Percentiles rank a stretch among this genome's conserved stretches.
Evolutionary conservation across 2,888 invertebrate species (phyloP).

Genomic region (Brachypterus glaber): DNA sequence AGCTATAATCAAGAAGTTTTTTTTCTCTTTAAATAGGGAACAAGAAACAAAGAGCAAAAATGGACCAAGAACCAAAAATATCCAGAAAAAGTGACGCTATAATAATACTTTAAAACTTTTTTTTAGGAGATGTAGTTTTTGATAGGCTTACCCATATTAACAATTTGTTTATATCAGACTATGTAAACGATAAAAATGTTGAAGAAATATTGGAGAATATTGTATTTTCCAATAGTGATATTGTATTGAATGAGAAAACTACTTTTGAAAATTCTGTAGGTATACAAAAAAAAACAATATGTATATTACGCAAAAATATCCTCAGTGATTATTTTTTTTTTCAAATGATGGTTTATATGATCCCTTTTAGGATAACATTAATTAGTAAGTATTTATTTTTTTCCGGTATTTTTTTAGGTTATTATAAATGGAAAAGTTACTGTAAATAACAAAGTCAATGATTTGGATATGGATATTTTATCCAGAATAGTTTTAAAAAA

Average conservation of each 20-base stretch:
- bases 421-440: slow-evolving; percentile 29
- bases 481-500: slow-evolving; percentile 38
- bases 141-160: slow-evolving; percentile 28
- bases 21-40: too few relatives aligned
- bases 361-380: too few relatives aligned
- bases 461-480: slow-evolving; percentile 34
- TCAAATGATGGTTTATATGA: too few relatives aligned
- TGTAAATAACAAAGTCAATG: slow-evolving; percentile 29
- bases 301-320: too few relatives aligned
- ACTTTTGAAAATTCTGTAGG: slow-evolving; percentile 29
- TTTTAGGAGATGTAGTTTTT: slow-evolving; percentile 34
- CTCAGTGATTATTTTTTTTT: too few relatives aligned
- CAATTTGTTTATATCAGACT: slow-evolving; percentile 27
- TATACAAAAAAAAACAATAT: too few relatives aligned
- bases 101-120: not conserved
- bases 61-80: too few relatives aligned
- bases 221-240: slow-evolving; percentile 25
- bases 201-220: slow-evolving; percentile 28
- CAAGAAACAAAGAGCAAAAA: too few relatives aligned
- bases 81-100: too few relatives aligned
- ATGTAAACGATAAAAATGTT: slow-evolving; percentile 26
- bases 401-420: slow-evolving; percentile 28
- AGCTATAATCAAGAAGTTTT: too few relatives aligned
- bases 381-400: too few relatives aligned
- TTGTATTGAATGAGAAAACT: slow-evolving; percentile 21